Percentiles rank a stretch among this genome's conserved stretches.
Conservation (phyloP, 2,797 vertebrate genomes). For the Enteromius treurensis region DNA sequence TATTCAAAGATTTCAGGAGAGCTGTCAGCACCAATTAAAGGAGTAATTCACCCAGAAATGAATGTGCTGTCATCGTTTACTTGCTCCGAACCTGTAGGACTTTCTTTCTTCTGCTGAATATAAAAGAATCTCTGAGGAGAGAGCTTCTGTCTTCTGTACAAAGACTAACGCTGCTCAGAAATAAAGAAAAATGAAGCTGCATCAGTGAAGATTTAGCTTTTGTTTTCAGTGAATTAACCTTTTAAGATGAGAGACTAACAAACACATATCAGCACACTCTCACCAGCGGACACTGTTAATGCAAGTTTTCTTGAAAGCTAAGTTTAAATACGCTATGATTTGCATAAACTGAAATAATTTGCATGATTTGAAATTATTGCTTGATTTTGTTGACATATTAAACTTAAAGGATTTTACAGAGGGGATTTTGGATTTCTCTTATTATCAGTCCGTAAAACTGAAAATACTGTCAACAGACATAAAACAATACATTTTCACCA, state of each 20-base stretch:
- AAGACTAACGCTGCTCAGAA: background rate
- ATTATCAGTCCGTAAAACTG: no score
- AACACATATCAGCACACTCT: background rate
- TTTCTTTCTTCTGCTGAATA: background rate
- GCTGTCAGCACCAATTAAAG: background rate
- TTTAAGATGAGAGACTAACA: background rate
- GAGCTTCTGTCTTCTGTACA: background rate
- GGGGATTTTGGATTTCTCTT: no score
- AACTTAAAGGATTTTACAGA: no score
- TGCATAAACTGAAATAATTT: no score
- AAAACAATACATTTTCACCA: no score
- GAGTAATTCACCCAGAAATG: background rate
- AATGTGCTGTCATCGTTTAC: background rate
- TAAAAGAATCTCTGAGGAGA: background rate
- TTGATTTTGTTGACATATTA: no score
- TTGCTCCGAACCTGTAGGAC: background rate
- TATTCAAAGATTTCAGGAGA: background rate
- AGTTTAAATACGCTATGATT: no score
- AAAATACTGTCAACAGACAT: no score
- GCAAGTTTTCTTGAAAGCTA: no score
- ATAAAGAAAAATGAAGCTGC: background rate
- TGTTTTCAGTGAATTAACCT: background rate
- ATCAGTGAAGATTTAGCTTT: background rate
- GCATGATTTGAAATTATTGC: no score
- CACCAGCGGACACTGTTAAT: no score